Base-by-base conservation (phyloP, 2,888 invertebrate genomes). In the Gortyna flavago region DNA sequence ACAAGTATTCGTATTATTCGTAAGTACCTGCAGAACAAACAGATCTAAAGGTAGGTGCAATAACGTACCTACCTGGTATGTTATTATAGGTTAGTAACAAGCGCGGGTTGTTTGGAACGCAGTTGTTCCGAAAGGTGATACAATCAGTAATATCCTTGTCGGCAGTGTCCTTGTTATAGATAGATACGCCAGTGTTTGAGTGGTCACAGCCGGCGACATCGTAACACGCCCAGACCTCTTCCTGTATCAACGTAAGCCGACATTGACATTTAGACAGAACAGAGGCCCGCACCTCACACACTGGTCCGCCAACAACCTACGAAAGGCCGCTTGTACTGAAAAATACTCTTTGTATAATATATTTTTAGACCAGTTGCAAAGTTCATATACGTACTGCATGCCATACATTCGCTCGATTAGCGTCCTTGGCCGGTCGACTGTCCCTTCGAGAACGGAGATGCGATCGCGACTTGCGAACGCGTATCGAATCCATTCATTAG, bases 191-290 rank as follows among this genome's bases (percentile, higher is more conserved):
- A 88, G 83, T 87, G 87, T 90, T 83, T 82, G 86, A 66, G 74
- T 79, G 80, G 79, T 25, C 77, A 66, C 79, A 80, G 66, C 83
- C 85, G 88, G 81, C 90, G 83, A 90, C 89, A 88, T 89, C 89
- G 87, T 87, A 82, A 87, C 85, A 90, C 91, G 91, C 93, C 92
- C 93, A 92, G 90, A 88, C 87, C 88, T 93, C 95, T 95, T 95
- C 95, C 95, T 95, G 95, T 91, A 93, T 91, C 88, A 84, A 87
- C 85, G 87, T 90, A 90, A 90, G 87, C 88, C 90, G 95, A 92
- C 96, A 95, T 95, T 96, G 96, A 96, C 96, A 95, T 96, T 96
- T 95, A 92, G 87, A 77, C 83, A 80, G 82, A 86, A 91, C 84
- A 86, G 88, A 87, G 86, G 87, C 77, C 88, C 86, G 84, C 44